Conservation (phyloP, 2,888 invertebrate genomes). For the Eumerus sabulonum region DNA sequence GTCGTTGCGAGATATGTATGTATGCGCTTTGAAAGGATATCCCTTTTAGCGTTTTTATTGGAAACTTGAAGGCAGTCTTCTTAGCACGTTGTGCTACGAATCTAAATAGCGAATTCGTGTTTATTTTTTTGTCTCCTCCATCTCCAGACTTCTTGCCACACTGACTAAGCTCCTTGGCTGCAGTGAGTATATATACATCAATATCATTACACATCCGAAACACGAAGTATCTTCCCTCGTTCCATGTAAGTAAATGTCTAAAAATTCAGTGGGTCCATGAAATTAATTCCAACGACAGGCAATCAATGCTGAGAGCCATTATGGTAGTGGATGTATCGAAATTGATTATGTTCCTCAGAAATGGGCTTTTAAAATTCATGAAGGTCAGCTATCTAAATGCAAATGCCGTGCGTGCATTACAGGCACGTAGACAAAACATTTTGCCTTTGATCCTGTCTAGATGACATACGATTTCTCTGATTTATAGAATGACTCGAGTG, state of each 20-base stretch:
- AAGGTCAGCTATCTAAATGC: conserved; percentile 47
- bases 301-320: too few relatives aligned
- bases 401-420: conserved; percentile 39
- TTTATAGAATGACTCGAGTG: too few relatives aligned
- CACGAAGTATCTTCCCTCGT: conserved; percentile 33
- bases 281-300: too few relatives aligned
- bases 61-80: conserved; percentile 2
- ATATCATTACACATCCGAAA: conserved; percentile 47
- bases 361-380: conserved; percentile 57
- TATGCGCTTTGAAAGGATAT: conserved; percentile 21
- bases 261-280: too few relatives aligned
- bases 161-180: background rate
- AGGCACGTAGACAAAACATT: too few relatives aligned
- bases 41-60: conserved; percentile 27
- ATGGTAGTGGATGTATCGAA: too few relatives aligned
- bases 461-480: too few relatives aligned
- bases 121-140: conserved; percentile 17
- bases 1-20: conserved; percentile 18
- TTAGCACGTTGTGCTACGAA: conserved; percentile 38
- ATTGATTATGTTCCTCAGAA: conserved; percentile 12
- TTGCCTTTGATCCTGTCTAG: too few relatives aligned
- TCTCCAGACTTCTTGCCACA: conserved; percentile 12
- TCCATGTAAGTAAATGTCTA: too few relatives aligned
- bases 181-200: conserved; percentile 13
- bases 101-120: too few relatives aligned